Evolutionary conservation across 2,797 vertebrate species (phyloP).

Genomic region (Eidolon dupreanum): DNA sequence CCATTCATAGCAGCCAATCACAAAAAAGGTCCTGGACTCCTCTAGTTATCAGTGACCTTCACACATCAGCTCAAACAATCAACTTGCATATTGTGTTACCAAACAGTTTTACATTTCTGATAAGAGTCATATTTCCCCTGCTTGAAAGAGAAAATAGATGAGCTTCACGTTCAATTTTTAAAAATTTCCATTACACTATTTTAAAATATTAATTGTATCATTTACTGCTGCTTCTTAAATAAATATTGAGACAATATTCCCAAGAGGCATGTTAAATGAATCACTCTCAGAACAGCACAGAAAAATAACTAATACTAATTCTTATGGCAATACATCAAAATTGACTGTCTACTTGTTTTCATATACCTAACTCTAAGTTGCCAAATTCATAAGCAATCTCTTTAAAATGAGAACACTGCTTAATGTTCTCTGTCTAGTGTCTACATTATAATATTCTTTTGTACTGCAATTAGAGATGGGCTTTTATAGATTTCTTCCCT

Average conservation of each 20-base stretch:
- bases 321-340: constrained; percentile 42
- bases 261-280: constrained; percentile 13
- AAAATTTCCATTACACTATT: neutral
- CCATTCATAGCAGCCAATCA: neutral
- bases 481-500: neutral
- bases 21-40: neutral
- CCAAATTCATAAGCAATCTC: constrained; percentile 10
- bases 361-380: neutral
- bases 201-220: constrained; percentile 38
- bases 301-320: constrained; percentile 29
- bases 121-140: neutral
- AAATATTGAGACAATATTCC: constrained; percentile 48
- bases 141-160: neutral
- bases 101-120: neutral
- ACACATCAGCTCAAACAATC: neutral
- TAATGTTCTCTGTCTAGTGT: neutral
- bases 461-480: neutral
- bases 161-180: neutral
- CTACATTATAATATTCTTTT: constrained; percentile 24
- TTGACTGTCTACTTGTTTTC: neutral
- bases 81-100: neutral
- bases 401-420: neutral
- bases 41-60: neutral
- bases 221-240: constrained; percentile 59
- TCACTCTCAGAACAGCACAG: neutral